Evolutionary conservation across 1,140 invertebrate genomes (phyloP), one percentile per base, ranked within the genome.

Genomic region (Hydropsyche tenuis): DNA sequence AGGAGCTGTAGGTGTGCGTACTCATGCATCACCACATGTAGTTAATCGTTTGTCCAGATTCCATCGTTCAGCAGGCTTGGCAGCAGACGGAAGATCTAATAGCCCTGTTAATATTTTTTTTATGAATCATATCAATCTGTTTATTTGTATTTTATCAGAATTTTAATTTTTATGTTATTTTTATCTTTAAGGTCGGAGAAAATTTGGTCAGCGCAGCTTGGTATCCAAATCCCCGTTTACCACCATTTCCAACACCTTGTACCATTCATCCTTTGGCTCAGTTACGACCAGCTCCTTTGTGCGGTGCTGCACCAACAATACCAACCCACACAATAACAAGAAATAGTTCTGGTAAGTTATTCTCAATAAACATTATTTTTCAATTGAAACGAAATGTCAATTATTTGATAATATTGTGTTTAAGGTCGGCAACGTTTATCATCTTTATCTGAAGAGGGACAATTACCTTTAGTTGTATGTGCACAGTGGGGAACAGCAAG

Each of bases 31-130:
- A 37, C 89, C 93, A 68, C 91, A 96, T 81, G 96, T 99, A 76
- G 97, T 99, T 14, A 99, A 99, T 85, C 90, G 93, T 78, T 87
- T 96, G 77, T 98, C 96, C 76, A 88, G 96, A 78, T 99, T 98
- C 85, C 96, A 99, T 81, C 90, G 95, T 78, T 98, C 95, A 78
- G 96, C 97, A 64, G 98, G 97, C 7, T 83, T 99, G 43, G 91
- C 90, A 62, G 84, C 88, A 74, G 86, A 93, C 81, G 92, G 92
- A 0, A 85, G 88, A 73, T 90, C 88, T 22, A 92, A 91, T 79
- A 95, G 93, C 78, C 94, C 95, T 0, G 82, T 83, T 4, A 79
- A 80, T 78, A 48, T 25, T 68, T 23, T 63, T 63, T 53, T 53
- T 4, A 60, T 60, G 18, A 20, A 7, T 25, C 1, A 22, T 23